Conservation (phyloP, 2,888 invertebrate species). For the Chloroclysta siterata region DNA sequence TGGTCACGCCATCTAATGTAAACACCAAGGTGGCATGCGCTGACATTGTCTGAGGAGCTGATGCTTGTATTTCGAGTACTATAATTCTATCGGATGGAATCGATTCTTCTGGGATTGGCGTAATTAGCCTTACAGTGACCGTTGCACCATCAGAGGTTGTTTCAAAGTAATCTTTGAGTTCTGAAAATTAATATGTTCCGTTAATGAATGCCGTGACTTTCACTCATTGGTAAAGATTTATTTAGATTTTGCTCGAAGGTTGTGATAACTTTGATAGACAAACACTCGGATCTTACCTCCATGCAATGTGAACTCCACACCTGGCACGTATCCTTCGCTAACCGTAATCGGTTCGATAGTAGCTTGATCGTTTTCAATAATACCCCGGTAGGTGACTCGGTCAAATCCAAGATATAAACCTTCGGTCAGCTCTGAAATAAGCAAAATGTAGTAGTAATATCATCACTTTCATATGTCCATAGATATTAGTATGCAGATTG, state of each 20-base stretch:
- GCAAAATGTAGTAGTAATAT: conserved; percentile 4
- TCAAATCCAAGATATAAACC: conserved; percentile 45
- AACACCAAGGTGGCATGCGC: conserved; percentile 51
- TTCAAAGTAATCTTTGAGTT: conserved; percentile 24
- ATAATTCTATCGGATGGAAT: conserved; percentile 47
- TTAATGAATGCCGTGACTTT: background rate
- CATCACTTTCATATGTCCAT: background rate
- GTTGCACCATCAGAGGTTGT: conserved; percentile 14
- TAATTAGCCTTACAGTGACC: conserved; percentile 27
- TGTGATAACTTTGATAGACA: background rate
- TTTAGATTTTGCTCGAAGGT: background rate
- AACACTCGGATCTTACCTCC: conserved; percentile 41
- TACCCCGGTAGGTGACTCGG: conserved; percentile 44
- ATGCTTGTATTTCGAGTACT: conserved; percentile 48
- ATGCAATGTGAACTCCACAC: conserved; percentile 44
- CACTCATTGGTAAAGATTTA: background rate
- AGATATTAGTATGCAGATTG: no score
- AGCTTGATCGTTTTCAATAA: conserved; percentile 39
- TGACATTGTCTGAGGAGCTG: conserved; percentile 41
- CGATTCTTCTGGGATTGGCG: conserved; percentile 45
- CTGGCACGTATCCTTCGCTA: conserved; percentile 45
- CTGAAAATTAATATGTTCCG: conserved; percentile 15
- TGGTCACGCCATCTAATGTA: conserved; percentile 27
- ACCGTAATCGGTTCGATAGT: conserved; percentile 46
- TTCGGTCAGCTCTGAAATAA: conserved; percentile 31